Evolutionary conservation across 2,113 vertebrate genomes (phyloP), one percentile per base, ranked within the genome.

Genomic region (Osmerus mordax): DNA sequence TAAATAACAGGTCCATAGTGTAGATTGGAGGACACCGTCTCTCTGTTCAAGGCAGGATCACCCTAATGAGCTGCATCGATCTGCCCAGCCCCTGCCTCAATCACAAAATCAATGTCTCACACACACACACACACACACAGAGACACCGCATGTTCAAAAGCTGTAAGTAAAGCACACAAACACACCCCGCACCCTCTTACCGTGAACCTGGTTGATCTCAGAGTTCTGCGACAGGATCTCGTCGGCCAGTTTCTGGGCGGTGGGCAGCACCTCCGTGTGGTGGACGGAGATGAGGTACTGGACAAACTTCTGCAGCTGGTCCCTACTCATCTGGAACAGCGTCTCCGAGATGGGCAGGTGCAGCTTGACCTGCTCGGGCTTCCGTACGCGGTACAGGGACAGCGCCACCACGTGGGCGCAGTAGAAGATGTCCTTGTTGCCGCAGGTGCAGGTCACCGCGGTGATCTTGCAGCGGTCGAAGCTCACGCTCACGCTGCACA

Each of bases 391-490:
- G 86, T 98, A 98, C 88, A 99, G 94, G 72, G 96, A 98, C 36
- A 99, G 93, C 53, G 97, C 97, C 90, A 99, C 97, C 83, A 99
- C 97, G 0, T 99, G 97, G 2, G 97, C 96, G 84, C 97, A 99
- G 75, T 98, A 99, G 94, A 99, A 99, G 93, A 99, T 99, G 95
- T 99, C 97, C 89, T 98, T 98, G 94, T 98, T 98, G 90, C 97
- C 97, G 81, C 97, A 99, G 86, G 96, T 96, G 88, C 96, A 99
- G 69, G 97, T 99, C 85, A 99, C 97, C 61, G 97, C 96, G 73
- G 97, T 99, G 93, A 99, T 99, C 92, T 99, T 99, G 94, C 97
- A 99, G 93, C 97, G 96, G 92, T 99, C 97, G 85, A 99, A 99
- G 93, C 96, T 98, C 90, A 99, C 97, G 88, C 96, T 97, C 88